Percentiles rank a stretch among this genome's conserved stretches.
These are phyloP conservation scores for Bombus balteatus DNA, from an alignment of 1,140 invertebrate genomes.

Conservation along the genomic window DNA sequence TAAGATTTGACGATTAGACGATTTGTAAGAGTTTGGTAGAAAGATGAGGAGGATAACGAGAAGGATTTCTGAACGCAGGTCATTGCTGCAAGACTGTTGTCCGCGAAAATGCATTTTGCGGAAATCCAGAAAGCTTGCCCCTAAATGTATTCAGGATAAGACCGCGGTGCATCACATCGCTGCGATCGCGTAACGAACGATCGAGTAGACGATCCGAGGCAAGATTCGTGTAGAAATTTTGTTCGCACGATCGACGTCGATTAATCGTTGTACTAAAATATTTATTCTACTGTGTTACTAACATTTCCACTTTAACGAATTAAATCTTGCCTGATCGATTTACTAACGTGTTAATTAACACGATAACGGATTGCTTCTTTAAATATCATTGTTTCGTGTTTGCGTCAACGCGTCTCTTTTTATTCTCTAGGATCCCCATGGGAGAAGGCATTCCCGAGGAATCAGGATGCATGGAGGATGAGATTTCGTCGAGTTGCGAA, in stretches of 20 bases:
- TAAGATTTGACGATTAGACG: fast-evolving
- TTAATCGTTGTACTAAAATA: background rate
- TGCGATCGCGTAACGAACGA: conserved; percentile 68
- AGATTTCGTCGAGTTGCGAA: conserved; percentile 69
- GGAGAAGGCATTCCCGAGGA: conserved; percentile 63
- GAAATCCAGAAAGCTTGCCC: conserved; percentile 68
- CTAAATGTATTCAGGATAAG: conserved; percentile 80
- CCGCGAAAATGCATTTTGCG: conserved; percentile 76
- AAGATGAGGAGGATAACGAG: background rate
- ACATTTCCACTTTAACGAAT: background rate
- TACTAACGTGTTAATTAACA: background rate
- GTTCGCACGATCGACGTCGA: background rate
- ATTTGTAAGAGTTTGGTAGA: background rate
- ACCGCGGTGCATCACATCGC: conserved; percentile 75
- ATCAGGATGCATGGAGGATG: conserved; percentile 63
- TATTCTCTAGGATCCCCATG: conserved; percentile 64
- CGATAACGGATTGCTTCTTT: fast-evolving
- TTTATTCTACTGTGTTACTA: background rate
- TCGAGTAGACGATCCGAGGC: conserved; percentile 50
- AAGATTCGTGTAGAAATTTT: conserved; percentile 4
- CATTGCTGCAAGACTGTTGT: conserved; percentile 75
- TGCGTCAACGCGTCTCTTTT: background rate
- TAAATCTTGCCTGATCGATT: conserved; percentile 15
- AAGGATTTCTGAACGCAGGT: conserved; percentile 68
- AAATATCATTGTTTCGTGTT: background rate